Conservation (phyloP, 2,888 invertebrate species). For the Limulus polyphemus region DNA sequence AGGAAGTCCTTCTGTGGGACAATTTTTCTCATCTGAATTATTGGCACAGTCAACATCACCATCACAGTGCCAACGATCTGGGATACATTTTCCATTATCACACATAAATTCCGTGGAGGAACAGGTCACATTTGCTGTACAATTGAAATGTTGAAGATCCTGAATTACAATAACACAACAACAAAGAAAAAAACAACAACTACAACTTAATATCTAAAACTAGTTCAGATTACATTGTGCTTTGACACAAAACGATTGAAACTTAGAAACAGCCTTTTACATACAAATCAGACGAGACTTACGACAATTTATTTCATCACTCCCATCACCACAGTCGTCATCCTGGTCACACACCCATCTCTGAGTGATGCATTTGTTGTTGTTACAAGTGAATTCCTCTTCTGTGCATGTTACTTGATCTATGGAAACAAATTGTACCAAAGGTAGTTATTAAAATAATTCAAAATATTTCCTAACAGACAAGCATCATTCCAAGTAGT, state of each 20-base stretch:
- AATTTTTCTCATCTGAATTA: constrained; percentile 26
- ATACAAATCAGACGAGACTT: constrained; percentile 5
- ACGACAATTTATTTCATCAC: constrained; percentile 35
- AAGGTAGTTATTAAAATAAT: neutral
- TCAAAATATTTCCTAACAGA: neutral
- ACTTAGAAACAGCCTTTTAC: neutral
- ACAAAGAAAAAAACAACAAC: neutral
- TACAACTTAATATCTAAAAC: no score
- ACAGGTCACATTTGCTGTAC: constrained; percentile 18
- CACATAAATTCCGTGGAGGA: constrained; percentile 48
- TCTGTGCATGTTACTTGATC: constrained; percentile 22
- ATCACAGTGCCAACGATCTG: constrained; percentile 27
- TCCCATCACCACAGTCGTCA: constrained; percentile 37
- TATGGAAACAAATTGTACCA: neutral
- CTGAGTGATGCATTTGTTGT: constrained; percentile 35
- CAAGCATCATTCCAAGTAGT: no score
- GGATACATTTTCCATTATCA: constrained; percentile 38
- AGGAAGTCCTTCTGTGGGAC: constrained; percentile 9
- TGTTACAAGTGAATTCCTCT: constrained; percentile 28
- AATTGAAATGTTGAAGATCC: neutral
- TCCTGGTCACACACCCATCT: constrained; percentile 37
- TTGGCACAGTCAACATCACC: constrained; percentile 43
- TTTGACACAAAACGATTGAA: neutral
- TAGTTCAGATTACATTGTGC: neutral
- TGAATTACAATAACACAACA: constrained; percentile 2